phyloP scores from a whole-genome alignment of 2,888 invertebrate species.

The Leptura quadrifasciata region DNA sequence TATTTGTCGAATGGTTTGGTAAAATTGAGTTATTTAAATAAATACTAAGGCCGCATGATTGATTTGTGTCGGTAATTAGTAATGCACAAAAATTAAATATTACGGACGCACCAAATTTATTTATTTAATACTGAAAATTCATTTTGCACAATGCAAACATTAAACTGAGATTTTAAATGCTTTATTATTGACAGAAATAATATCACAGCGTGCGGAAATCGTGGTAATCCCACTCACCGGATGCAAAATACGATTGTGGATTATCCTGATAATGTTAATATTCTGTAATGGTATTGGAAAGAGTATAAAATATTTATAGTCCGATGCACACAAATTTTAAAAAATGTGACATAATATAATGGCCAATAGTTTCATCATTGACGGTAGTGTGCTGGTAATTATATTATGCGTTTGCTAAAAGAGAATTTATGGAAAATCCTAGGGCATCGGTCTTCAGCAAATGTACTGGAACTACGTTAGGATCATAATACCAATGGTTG shows the following conservation, averaged over 20 bases:
- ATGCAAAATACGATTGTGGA: conserved; percentile 63
- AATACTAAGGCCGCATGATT: no score
- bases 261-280: conserved; percentile 64
- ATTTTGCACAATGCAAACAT: conserved; percentile 8
- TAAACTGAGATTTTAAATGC: conserved; percentile 42
- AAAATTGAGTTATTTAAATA: no score
- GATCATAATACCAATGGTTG: no score
- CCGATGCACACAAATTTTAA: neutral
- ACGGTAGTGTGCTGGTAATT: no score
- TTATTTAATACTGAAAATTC: neutral
- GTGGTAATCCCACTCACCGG: conserved; percentile 65
- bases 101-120: neutral
- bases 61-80: neutral
- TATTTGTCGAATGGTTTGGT: no score
- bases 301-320: conserved; percentile 14
- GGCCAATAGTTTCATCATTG: no score
- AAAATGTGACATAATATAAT: no score
- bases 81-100: neutral
- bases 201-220: conserved; percentile 61
- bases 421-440: no score
- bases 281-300: conserved; percentile 33
- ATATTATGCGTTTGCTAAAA: no score
- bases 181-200: conserved; percentile 48
- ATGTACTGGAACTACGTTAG: no score
- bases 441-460: no score